These are phyloP conservation scores for Cantharis rustica DNA, from an alignment of 2,888 invertebrate species.

Conservation along the genomic window DNA sequence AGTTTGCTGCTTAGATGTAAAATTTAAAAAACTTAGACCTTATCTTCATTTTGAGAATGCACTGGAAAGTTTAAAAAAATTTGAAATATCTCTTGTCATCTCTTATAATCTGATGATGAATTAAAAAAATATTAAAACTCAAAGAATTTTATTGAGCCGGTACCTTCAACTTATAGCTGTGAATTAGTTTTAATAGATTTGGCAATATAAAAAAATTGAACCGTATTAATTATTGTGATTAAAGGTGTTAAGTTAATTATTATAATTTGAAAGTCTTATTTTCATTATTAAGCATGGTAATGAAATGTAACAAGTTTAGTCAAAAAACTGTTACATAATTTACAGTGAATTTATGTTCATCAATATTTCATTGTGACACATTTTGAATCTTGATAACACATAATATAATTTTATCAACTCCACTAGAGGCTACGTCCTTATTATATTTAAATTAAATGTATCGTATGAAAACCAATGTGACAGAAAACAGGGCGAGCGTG, in stretches of 20 bases:
- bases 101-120: no score
- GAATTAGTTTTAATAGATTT: background rate
- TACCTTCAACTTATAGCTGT: no score
- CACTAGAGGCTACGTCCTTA: constrained; percentile 24
- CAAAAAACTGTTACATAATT: constrained; percentile 1
- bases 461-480: constrained; percentile 47
- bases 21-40: no score
- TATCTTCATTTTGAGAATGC: no score
- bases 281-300: background rate
- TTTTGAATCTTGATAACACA: constrained; percentile 15
- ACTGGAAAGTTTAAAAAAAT: no score
- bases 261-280: background rate
- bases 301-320: background rate
- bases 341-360: constrained; percentile 3
- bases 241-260: background rate
- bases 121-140: no score
- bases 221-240: background rate
- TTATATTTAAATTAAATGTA: constrained; percentile 46
- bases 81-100: no score
- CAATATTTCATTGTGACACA: constrained; percentile 18
- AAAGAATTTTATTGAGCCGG: no score
- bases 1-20: no score
- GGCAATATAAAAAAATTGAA: background rate
- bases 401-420: constrained; percentile 14
- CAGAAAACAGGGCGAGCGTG: constrained; percentile 48